These are phyloP conservation scores for Myzus persicae DNA, from an alignment of 1,140 invertebrate species.

Conservation along the genomic window DNA sequence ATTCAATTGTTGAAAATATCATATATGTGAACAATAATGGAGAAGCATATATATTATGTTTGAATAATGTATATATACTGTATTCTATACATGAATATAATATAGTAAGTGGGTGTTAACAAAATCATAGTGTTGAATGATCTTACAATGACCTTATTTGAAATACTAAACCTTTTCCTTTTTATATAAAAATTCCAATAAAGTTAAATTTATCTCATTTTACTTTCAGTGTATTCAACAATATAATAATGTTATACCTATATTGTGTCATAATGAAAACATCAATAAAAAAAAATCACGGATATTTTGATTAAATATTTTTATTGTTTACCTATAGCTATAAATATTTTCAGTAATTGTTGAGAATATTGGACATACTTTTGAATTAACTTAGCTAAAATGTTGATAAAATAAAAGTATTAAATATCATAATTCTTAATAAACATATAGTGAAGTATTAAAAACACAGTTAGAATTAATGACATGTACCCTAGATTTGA, in stretches of 20 bases:
- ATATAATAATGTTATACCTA: not conserved
- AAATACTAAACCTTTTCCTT: constrained; percentile 31
- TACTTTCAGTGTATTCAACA: not conserved
- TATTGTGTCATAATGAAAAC: not conserved
- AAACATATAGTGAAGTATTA: not conserved
- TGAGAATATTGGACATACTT: not conserved
- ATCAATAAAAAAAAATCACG: not conserved
- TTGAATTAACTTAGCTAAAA: not conserved
- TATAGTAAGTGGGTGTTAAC: not conserved
- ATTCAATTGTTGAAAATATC: not conserved
- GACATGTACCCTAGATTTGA: too few relatives aligned
- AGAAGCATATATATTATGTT: not conserved
- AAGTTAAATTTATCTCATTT: not conserved
- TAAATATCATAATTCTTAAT: not conserved
- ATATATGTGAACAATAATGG: not conserved
- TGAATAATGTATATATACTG: not conserved
- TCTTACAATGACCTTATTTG: constrained; percentile 20
- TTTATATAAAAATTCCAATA: not conserved
- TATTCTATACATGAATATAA: not conserved
- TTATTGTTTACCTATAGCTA: not conserved
- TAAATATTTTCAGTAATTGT: not conserved
- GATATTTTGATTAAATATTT: not conserved
- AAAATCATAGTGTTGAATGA: constrained; percentile 22
- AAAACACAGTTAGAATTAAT: not conserved
- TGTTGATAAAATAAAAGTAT: not conserved